Conservation (phyloP, 2,888 invertebrate genomes). For the Diplolepis rosae region DNA sequence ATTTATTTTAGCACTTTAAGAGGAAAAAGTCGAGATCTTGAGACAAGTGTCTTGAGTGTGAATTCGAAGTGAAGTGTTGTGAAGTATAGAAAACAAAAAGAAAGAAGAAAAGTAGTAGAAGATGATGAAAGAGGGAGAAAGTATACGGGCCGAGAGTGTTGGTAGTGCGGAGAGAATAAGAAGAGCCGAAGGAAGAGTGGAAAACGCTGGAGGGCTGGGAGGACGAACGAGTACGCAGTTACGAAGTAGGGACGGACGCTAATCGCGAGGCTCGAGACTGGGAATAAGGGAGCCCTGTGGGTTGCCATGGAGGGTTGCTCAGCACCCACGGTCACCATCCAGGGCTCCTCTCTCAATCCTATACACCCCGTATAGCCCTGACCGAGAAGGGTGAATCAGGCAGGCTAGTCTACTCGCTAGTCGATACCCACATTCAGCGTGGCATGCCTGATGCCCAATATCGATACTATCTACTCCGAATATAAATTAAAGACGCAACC, state of each 20-base stretch:
- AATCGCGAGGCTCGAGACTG: slow-evolving; percentile 62
- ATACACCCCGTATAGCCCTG: slow-evolving; percentile 39
- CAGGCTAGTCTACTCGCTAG: too few species aligned
- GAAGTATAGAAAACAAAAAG: slow-evolving; percentile 32
- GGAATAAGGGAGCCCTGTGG: slow-evolving; percentile 56
- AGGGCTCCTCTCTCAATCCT: slow-evolving; percentile 39
- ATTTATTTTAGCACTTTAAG: slow-evolving; percentile 28
- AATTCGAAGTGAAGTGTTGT: slow-evolving; percentile 30
- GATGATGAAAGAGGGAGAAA: slow-evolving; percentile 6
- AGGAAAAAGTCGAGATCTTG: slow-evolving; percentile 32
- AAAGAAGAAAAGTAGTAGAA: slow-evolving; percentile 18
- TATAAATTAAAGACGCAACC: slow-evolving; percentile 25
- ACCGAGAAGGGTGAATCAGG: slow-evolving; percentile 44
- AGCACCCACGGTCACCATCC: slow-evolving; percentile 58
- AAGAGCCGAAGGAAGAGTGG: slow-evolving; percentile 44
- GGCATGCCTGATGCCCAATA: slow-evolving; percentile 2
- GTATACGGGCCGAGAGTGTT: neutral
- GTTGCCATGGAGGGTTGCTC: slow-evolving; percentile 65
- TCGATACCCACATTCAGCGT: slow-evolving; percentile 19
- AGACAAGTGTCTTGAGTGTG: slow-evolving; percentile 11
- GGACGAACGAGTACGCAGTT: slow-evolving; percentile 58
- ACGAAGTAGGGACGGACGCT: slow-evolving; percentile 67
- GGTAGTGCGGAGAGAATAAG: slow-evolving; percentile 35
- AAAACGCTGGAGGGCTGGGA: slow-evolving; percentile 42
- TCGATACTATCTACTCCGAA: slow-evolving; percentile 20